A percentile compares a stretch with the other conserved stretches of the same genome.
phyloP scores from a whole-genome alignment of 1,140 invertebrate genomes.

The Saccostrea cuccullata region DNA sequence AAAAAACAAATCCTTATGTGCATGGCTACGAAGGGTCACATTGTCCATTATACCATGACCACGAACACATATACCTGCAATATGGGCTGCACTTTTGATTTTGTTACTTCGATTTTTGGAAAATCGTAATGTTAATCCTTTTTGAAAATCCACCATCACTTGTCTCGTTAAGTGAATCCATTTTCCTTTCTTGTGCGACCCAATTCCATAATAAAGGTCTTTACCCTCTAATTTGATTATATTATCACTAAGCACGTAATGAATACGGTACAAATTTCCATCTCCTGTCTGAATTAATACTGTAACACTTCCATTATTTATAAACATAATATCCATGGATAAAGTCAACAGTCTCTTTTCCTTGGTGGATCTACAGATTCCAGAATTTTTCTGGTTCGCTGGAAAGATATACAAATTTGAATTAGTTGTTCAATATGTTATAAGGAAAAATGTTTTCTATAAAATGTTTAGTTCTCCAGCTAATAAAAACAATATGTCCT shows the following conservation, averaged over 20 bases:
- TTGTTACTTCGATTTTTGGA: conserved; percentile 66
- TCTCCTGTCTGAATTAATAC: conserved; percentile 87
- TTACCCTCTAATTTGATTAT: conserved; percentile 87
- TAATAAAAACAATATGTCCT: background rate
- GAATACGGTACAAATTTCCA: conserved; percentile 86
- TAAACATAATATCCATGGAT: conserved; percentile 84
- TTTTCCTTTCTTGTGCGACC: conserved; percentile 81
- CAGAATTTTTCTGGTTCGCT: conserved; percentile 83
- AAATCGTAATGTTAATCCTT: conserved; percentile 84
- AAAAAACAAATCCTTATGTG: conserved; percentile 93
- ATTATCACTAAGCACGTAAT: conserved; percentile 89
- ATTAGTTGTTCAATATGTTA: too few relatives aligned
- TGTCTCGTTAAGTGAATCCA: conserved; percentile 93
- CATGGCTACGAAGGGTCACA: conserved; percentile 68
- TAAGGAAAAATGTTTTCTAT: too few relatives aligned
- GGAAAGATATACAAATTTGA: conserved; percentile 14
- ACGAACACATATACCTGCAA: conserved; percentile 81
- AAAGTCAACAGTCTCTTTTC: conserved; percentile 82
- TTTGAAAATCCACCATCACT: conserved; percentile 93
- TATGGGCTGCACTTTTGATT: conserved; percentile 69
- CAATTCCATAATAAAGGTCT: conserved; percentile 91
- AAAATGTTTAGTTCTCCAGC: too few relatives aligned
- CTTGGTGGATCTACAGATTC: conserved; percentile 85
- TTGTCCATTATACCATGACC: conserved; percentile 84
- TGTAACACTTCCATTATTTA: conserved; percentile 90